These are phyloP conservation scores for Diarsia dahlii DNA, from an alignment of 2,888 invertebrate genomes.

Conservation along the genomic window DNA sequence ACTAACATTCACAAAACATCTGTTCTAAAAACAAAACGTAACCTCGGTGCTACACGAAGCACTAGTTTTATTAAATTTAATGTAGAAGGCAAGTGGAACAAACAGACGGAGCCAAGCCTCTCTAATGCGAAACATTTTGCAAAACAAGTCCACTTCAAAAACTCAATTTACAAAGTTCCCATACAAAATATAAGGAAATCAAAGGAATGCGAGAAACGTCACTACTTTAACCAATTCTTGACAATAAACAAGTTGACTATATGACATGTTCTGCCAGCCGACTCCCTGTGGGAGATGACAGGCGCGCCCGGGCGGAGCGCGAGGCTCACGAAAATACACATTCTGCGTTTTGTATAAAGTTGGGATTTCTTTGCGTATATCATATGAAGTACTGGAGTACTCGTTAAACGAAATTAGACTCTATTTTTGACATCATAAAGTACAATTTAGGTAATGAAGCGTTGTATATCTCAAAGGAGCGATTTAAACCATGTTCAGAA, in stretches of 20 bases:
- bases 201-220: slow-evolving; percentile 70
- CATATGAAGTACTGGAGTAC: slow-evolving; percentile 59
- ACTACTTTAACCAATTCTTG: slow-evolving; percentile 77
- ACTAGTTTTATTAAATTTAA: slow-evolving; percentile 51
- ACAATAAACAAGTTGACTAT: slow-evolving; percentile 81
- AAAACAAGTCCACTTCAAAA: slow-evolving; percentile 53
- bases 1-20: slow-evolving; percentile 5
- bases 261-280: slow-evolving; percentile 76
- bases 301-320: slow-evolving; percentile 61
- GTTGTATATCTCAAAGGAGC: slow-evolving; percentile 79
- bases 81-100: slow-evolving; percentile 31
- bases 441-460: slow-evolving; percentile 64
- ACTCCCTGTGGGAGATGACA: slow-evolving; percentile 78
- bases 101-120: slow-evolving; percentile 35
- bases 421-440: slow-evolving; percentile 58
- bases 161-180: slow-evolving; percentile 66
- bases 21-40: slow-evolving; percentile 32
- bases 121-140: slow-evolving; percentile 58
- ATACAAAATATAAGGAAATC: slow-evolving; percentile 70
- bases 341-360: slow-evolving; percentile 66
- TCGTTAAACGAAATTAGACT: slow-evolving; percentile 52
- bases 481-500: slow-evolving; percentile 86
- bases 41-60: slow-evolving; percentile 16
- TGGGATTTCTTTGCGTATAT: slow-evolving; percentile 66
- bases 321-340: slow-evolving; percentile 61